Conservation (phyloP, 1,140 invertebrate genomes). For the Drosophila yakuba region DNA sequence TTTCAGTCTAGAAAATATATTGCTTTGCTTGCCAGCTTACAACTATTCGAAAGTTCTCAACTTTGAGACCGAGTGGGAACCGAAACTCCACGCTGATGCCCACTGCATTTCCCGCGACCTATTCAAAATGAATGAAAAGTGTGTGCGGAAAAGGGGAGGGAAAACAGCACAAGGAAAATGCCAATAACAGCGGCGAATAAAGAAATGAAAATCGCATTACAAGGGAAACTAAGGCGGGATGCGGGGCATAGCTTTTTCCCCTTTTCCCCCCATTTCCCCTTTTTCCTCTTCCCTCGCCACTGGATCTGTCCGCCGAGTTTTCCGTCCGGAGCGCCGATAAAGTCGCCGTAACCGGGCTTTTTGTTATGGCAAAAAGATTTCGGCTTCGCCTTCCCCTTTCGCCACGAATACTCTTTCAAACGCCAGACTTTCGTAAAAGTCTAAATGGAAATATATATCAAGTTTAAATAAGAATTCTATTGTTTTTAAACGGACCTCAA, state of each 20-base stretch:
- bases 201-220: conserved; percentile 58
- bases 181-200: conserved; percentile 37
- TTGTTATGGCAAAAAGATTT: conserved; percentile 29
- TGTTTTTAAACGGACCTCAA: too few relatives aligned
- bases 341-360: conserved; percentile 33
- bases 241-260: not conserved
- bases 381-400: not conserved
- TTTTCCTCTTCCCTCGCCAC: conserved; percentile 1
- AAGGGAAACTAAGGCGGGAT: conserved; percentile 32
- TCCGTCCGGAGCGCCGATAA: conserved; percentile 12
- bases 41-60: conserved; percentile 27
- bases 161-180: conserved; percentile 14
- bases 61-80: conserved; percentile 6
- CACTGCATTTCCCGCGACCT: conserved; percentile 1
- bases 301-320: conserved; percentile 5
- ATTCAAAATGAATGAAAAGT: conserved; percentile 14
- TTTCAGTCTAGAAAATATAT: conserved; percentile 10
- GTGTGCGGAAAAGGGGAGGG: not conserved
- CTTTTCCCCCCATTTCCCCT: not conserved
- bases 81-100: not conserved
- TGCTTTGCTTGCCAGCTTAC: conserved; percentile 26
- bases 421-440: not conserved
- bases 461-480: not conserved
- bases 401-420: not conserved
- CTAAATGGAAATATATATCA: too few relatives aligned